A percentile compares a stretch with the other conserved stretches of the same genome.
Evolutionary conservation across 2,888 invertebrate species (phyloP).

Genomic region (Liopterus haemorrhoidalis): DNA sequence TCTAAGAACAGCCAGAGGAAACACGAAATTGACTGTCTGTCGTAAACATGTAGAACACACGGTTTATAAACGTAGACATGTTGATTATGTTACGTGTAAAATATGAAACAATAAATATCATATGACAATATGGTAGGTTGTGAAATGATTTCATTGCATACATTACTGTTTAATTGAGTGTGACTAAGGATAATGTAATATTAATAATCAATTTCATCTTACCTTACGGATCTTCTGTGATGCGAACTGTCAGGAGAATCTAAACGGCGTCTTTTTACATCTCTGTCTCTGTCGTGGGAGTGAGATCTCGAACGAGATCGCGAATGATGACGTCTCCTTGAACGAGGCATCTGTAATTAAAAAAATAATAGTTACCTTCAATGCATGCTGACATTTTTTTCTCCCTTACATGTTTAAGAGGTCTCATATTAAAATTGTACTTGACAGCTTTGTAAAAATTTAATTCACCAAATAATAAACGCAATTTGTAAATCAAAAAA

Average conservation of each 20-base stretch:
- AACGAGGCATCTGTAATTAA: conserved; percentile 70
- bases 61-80: too few relatives aligned
- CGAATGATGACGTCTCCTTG: conserved; percentile 73
- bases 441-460: not conserved
- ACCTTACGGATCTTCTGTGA: conserved; percentile 58
- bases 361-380: conserved; percentile 11
- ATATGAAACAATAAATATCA: too few relatives aligned
- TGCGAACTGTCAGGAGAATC: conserved; percentile 57
- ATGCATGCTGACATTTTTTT: too few relatives aligned
- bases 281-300: conserved; percentile 56
- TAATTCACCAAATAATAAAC: not conserved
- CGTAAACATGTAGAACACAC: too few relatives aligned
- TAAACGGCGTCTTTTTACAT: conserved; percentile 67
- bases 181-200: not conserved
- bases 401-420: too few relatives aligned
- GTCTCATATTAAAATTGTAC: not conserved
- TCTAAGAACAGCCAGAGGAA: too few relatives aligned
- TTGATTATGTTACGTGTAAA: too few relatives aligned
- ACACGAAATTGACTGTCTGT: too few relatives aligned
- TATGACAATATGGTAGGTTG: too few relatives aligned
- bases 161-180: not conserved
- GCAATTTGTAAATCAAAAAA: not conserved
- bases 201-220: conserved; percentile 35
- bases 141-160: too few relatives aligned
- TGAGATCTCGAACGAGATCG: conserved; percentile 57